Evolutionary conservation across 2,797 vertebrate species (phyloP).

Genomic region (Manis pentadactyla): DNA sequence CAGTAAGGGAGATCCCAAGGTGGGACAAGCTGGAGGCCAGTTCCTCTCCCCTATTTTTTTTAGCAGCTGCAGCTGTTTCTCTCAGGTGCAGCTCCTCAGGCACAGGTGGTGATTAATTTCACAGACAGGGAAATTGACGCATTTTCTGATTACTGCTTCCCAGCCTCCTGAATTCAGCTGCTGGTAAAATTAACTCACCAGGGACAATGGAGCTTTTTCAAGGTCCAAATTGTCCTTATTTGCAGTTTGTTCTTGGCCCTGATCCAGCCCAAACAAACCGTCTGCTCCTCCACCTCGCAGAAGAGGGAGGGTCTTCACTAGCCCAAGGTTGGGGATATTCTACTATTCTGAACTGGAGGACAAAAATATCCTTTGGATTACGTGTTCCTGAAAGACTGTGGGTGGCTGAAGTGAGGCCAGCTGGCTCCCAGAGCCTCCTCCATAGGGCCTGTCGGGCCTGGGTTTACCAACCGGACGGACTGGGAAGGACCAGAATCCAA

Average conservation of each 20-base stretch:
- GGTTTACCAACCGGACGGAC: neutral
- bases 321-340: neutral
- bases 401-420: neutral
- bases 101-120: constrained; percentile 81
- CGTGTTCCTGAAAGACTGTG: neutral
- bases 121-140: constrained; percentile 79
- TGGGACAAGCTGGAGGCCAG: fast-evolving
- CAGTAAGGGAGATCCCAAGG: neutral
- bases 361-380: neutral
- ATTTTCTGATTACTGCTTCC: constrained; percentile 83
- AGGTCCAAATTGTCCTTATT: constrained; percentile 72
- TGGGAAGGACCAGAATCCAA: fast-evolving
- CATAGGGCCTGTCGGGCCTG: neutral
- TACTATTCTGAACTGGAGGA: neutral
- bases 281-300: neutral
- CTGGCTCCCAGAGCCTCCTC: neutral
- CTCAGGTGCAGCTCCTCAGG: constrained; percentile 81
- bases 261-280: constrained; percentile 63
- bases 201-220: constrained; percentile 83
- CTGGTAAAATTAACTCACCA: constrained; percentile 86
- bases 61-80: constrained; percentile 79
- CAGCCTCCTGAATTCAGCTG: constrained; percentile 87
- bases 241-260: constrained; percentile 82
- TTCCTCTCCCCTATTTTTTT: neutral
- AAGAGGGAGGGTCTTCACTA: neutral